phyloP scores from a whole-genome alignment of 2,888 invertebrate species.

The Ypsolopha scabrella region DNA sequence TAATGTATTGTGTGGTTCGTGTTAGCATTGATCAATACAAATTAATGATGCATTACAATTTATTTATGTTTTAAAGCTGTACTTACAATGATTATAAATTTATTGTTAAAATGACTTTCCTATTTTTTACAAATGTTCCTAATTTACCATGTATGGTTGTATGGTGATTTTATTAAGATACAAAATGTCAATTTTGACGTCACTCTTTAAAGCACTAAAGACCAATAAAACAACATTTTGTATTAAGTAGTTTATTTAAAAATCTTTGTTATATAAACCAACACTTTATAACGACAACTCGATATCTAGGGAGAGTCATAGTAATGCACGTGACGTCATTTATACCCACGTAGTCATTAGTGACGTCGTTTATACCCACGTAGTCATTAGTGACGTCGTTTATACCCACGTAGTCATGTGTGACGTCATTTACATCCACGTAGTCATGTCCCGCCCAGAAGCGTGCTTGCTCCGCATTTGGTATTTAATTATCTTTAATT shows the following conservation, averaged over 20 bases:
- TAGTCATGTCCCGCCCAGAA: background rate
- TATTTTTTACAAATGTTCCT: no score
- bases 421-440: constrained; percentile 2
- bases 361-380: no score
- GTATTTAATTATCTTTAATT: constrained; percentile 32
- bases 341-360: background rate
- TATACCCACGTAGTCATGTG: background rate
- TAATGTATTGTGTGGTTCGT: background rate
- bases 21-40: background rate
- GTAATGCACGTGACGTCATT: constrained; percentile 8
- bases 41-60: constrained; percentile 2
- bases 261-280: constrained; percentile 69
- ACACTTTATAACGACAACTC: constrained; percentile 60
- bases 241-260: constrained; percentile 68
- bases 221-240: constrained; percentile 19
- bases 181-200: no score
- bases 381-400: no score
- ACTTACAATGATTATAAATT: no score
- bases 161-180: no score
- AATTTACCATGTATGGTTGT: no score
- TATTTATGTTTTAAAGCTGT: constrained; percentile 4
- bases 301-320: constrained; percentile 5
- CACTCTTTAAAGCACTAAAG: background rate
- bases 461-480: constrained; percentile 22
- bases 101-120: no score